Evolutionary conservation across 2,797 vertebrate genomes (phyloP), one percentile per base, ranked within the genome.

Genomic region (Macroramphosus scolopax): DNA sequence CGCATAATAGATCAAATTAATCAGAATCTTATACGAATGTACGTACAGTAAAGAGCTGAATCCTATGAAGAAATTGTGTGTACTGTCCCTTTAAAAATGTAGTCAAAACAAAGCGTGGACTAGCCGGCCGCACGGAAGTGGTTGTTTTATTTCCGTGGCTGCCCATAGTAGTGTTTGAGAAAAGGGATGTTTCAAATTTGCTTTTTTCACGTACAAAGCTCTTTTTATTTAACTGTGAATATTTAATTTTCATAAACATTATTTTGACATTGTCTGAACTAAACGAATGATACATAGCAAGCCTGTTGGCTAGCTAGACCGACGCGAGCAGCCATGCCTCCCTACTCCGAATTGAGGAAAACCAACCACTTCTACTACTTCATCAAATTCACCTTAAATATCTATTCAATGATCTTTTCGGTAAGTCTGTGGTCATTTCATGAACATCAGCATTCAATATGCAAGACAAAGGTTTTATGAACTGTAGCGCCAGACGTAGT

Each of bases 371-470:
- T 89, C 80, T 93, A 93, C 78, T 93, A 92, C 71, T 88, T 89
- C 74, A 81, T 92, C 69, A 93, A 93, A 77, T 92, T 92, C 61
- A 89, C 91, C 20, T 70, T 93, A 38, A 92, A 92, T 49, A 39
- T 92, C 56, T 93, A 92, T 75, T 91, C 92, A 12, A 93, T 92
- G 88, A 73, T 93, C 18, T 93, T 93, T 61, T 92, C 91, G 90
- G 92, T 93, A 80, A 90, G 91, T 90, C 16, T 12, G 1, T 10
- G 16, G 1, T 17, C 6, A 1, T 4, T 41, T 24, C 18, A 7
- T 38, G 34, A 6, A 51, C 29, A n/a, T 38, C 7, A 5, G 8
- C 5, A 2, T 43, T 5, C 1, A 6, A 1, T 17, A 8, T 2
- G 4, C 22, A 9, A 2, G 2, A 39, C 7, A 22, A 1, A 14